Conservation (phyloP, 1,140 invertebrate genomes). For the Vollenhovia emeryi region DNA sequence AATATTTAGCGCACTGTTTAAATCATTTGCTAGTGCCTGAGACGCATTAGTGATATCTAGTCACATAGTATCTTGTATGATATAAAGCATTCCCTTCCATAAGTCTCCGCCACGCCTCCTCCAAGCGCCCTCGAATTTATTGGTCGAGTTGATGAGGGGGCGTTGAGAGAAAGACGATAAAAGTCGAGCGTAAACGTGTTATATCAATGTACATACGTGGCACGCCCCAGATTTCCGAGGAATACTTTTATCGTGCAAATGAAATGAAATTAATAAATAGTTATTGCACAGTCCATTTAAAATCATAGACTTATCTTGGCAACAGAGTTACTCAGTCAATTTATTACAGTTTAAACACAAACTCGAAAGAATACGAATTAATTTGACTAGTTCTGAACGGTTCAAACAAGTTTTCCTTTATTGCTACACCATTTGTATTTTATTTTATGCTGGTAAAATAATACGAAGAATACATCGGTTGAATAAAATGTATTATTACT, state of each 20-base stretch:
- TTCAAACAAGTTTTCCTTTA: conserved; percentile 3
- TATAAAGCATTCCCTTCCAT: not conserved
- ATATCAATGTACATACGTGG: not conserved
- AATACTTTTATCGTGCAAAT: not conserved
- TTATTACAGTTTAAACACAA: not conserved
- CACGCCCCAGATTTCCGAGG: not conserved
- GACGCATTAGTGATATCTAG: too few relatives aligned
- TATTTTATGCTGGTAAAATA: not conserved
- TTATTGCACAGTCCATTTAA: not conserved
- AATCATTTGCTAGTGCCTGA: not conserved
- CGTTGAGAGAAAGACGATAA: not conserved
- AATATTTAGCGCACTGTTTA: not conserved
- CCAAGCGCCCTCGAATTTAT: not conserved
- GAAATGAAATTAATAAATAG: not conserved
- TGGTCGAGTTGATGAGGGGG: not conserved
- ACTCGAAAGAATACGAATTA: not conserved
- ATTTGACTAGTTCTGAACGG: not conserved
- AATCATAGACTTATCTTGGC: not conserved
- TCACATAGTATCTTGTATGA: not conserved
- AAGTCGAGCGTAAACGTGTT: not conserved
- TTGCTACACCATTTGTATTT: not conserved
- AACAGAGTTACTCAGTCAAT: not conserved
- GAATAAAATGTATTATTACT: not conserved
- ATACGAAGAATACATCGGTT: not conserved
- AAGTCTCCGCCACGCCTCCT: not conserved